Evolutionary conservation across 2,113 vertebrate genomes (phyloP), one percentile per base, ranked within the genome.

Genomic region (Ursus arctos): DNA sequence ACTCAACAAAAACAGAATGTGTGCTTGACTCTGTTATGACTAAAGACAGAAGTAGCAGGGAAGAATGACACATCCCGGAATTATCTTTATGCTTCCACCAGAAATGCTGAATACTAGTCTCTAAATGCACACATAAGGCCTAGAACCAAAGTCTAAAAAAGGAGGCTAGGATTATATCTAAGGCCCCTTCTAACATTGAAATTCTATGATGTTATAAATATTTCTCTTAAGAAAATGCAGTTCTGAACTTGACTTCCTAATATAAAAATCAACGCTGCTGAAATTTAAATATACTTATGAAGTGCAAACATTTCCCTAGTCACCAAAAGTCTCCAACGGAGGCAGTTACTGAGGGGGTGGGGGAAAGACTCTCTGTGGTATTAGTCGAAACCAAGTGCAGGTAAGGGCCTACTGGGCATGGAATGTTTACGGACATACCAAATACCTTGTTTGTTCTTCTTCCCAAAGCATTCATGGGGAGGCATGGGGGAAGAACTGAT

Each of bases 391-490:
- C 36, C 36, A 0, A 91, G 59, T 3, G 10, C 55, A 6, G 2
- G 74, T 74, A 13, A 19, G 6, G n/a, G 77, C 18, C 74, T 5
- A 40, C 3, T 2, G 43, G 4, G 47, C 1, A 4, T 28, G 15
- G 43, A 14, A 18, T 0, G 5, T 3, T 51, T 33, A 47, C 0
- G 3, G 14, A 59, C 59, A 63, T 1, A 15, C 1, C 22, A 2
- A 61, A 31, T 1, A 33, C 28, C 53, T 49, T 3, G 2, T 28
- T 33, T 26, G n/a, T 6, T 49, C 6, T 31, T 91, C 89, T 63
- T 13, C 22, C 63, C 43, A n/a, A 61, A 47, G 26, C 13, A n/a
- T 0, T 33, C 49, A 67, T 0, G 47, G 16, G 11, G 84, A 80
- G 87, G 55, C 28, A 16, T 6, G 15, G 69, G 40, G 47, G 36